Evolutionary conservation across 1,140 invertebrate species (phyloP), one percentile per base, ranked within the genome.

Genomic region (Neotoxoptera formosana): DNA sequence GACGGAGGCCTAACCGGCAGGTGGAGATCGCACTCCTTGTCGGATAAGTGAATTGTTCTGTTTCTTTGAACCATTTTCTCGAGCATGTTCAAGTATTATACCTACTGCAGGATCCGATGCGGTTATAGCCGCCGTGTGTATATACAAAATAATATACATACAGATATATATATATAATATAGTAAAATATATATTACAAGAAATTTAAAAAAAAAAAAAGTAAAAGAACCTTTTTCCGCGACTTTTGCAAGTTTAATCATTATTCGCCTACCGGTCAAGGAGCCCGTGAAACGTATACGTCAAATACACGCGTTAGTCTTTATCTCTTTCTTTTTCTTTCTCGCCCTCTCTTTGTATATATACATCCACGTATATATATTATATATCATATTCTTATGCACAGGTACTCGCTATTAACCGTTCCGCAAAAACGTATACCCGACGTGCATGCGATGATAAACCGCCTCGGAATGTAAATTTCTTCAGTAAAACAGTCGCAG

Each of bases 241-340:
- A 47, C 45, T 48, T 51, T 48, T 48, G 45, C 23, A 87, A 87
- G 86, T 87, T 87, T 20, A 87, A 87, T 87, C 84, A 86, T 87
- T 48, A 87, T 51, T 87, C 25, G 30, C 45, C 9, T 47, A 45
- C 45, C 30, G 84, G 41, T 87, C 36, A 86, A 86, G 23, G 45
- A 86, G 41, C 9, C 36, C 21, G 23, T 25, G 83, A 41, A 45
- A 86, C 25, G 83, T 45, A 41, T 41, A 86, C 23, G 83, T 45
- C 23, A 30, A 41, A 86, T 47, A 45, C 36, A 86, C 36, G 36
- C 36, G 23, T 86, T 25, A 45, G 23, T 86, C 36, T 45, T 67
- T 67, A 67, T 67, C 60, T 67, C 14, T 67, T 6, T 67, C 30
- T 67, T 67, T 67, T 30, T n/a, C 30, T 11, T 30, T 67, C 30